A percentile compares a stretch with the other conserved stretches of the same genome.
Conservation (phyloP, 1,140 invertebrate genomes). For the Diuraphis noxia region DNA sequence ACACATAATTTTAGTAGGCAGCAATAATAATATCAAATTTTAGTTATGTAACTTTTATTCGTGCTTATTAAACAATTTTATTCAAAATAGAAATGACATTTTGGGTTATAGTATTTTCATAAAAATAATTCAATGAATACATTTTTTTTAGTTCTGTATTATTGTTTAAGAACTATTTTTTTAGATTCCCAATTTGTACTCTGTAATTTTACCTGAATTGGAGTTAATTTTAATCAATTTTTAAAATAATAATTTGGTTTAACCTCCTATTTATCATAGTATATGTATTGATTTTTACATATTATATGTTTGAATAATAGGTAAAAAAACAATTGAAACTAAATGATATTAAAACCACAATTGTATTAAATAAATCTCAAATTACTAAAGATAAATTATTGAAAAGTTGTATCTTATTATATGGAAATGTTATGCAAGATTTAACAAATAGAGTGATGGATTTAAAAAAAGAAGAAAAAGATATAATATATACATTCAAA, state of each 20-base stretch:
- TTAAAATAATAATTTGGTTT: not conserved
- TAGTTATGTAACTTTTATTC: not conserved
- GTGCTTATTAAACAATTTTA: not conserved
- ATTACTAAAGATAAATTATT: not conserved
- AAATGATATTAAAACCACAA: conserved; percentile 25
- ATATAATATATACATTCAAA: not conserved
- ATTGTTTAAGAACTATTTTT: not conserved
- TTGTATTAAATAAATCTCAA: conserved; percentile 33
- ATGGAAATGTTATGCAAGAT: conserved; percentile 26
- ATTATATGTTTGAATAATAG: not conserved
- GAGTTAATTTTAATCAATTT: not conserved
- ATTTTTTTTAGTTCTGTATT: not conserved
- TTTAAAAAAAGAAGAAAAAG: conserved; percentile 27
- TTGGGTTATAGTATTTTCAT: not conserved
- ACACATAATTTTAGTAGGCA: not conserved
- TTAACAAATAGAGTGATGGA: not conserved
- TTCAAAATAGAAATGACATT: not conserved
- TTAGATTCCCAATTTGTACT: not conserved
- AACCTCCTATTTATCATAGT: not conserved
- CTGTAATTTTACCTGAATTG: not conserved
- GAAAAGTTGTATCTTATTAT: not conserved
- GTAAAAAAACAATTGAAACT: conserved; percentile 32
- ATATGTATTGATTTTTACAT: not conserved
- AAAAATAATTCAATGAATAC: not conserved
- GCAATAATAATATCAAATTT: not conserved